phyloP scores from a whole-genome alignment of 2,113 vertebrate species.

The Cettia cetti region DNA sequence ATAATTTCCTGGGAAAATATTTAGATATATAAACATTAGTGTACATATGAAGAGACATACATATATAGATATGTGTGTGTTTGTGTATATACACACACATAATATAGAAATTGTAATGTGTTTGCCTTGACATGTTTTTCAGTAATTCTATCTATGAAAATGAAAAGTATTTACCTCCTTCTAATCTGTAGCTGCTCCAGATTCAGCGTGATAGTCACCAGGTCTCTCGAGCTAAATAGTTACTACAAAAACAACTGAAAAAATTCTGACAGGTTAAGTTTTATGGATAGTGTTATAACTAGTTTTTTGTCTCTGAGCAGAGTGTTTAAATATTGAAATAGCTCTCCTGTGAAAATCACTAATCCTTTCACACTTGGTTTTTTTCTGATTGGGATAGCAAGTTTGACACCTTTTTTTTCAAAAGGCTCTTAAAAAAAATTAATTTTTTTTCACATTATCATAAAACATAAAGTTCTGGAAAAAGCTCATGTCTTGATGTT shows the following conservation, averaged over 20 bases:
- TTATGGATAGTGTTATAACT: background rate
- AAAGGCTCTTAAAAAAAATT: no score
- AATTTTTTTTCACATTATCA: background rate
- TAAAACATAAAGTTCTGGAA: background rate
- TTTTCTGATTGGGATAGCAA: background rate
- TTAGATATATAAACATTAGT: background rate
- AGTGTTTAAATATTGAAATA: background rate
- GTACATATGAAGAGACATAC: background rate
- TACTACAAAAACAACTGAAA: background rate
- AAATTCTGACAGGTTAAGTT: background rate
- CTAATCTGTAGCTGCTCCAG: background rate
- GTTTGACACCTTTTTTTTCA: fast-evolving
- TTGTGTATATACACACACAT: background rate
- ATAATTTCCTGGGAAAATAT: background rate
- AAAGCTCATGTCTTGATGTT: background rate
- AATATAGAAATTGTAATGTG: background rate
- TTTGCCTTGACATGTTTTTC: background rate
- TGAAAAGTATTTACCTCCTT: background rate
- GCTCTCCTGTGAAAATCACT: background rate
- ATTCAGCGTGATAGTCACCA: background rate
- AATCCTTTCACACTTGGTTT: background rate
- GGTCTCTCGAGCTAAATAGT: background rate
- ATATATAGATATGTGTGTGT: no score
- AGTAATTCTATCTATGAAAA: background rate
- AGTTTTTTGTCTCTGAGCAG: background rate